Evolutionary conservation across 2,888 invertebrate genomes (phyloP), one percentile per base, ranked within the genome.

Genomic region (Epinotia nisella): DNA sequence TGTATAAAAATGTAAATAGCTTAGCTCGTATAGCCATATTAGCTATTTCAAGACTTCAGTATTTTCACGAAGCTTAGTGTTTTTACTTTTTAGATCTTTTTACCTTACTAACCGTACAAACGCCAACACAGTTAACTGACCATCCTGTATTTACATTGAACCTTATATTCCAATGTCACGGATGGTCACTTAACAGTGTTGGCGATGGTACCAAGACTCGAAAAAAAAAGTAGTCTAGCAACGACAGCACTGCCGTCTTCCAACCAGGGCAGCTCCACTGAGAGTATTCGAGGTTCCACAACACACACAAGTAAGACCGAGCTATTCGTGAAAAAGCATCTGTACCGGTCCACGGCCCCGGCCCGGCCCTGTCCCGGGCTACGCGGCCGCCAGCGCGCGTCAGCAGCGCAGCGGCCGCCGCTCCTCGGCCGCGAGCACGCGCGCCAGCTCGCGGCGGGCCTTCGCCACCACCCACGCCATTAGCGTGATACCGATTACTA

Each of bases 401-500:
- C n/a, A 49, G 41, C 55, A 41, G 5, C 66, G 15, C 41, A 66
- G 55, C 15, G 66, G 66, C 5, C 66, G 66, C 35, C 65, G 62
- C 11, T 62, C 62, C 24, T 24, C 62, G 29, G 19, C n/a, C 49
- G 49, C 29, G 17, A 64, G 55, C 55, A 41, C 66, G 41, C 11
- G 1, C 10, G 66, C 56, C 19, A 66, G 66, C 41, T 66, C 55
- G n/a, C 66, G 66, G n/a, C 66, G 66, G 3, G 66, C 66, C n/a
- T 1, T 1, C n/a, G 41, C 2, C 66, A 66, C 55, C 66, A 66
- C 66, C 66, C 66, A 66, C 66, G 21, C 66, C 66, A 66, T 66
- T 5, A 66, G 66, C 2, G 55, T 41, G 21, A 66, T 21, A n/a
- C 66, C 66, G 55, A 66, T 66, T 55, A 66, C 21, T 39, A 66